Base-by-base conservation (phyloP, 2,797 vertebrate genomes). In the Columba guinea region DNA sequence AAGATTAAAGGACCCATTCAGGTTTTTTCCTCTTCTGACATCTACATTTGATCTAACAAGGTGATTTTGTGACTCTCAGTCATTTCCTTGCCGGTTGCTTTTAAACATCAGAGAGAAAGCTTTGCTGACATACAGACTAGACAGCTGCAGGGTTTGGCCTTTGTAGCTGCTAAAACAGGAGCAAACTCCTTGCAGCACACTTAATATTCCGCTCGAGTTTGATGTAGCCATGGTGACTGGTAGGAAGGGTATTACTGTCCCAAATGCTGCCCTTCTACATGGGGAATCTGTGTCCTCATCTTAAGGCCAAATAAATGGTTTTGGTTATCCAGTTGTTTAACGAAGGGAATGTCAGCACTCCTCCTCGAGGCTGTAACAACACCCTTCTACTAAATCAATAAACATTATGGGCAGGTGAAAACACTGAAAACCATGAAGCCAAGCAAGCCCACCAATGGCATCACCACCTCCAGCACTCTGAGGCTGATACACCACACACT, bases 121-220 rank as follows among this genome's bases (percentile, higher is more conserved):
- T 84, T 62, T 83, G 64, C 81, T 95, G 85, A 53, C 78, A 59
- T 20, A 74, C 79, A 59, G 58, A 46, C 75, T 5, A 63, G 69
- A 86, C 11, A 62, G 60, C 80, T 84, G 53, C 81, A 89, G 68
- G 5, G 55, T 95, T 75, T 70, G 77, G 77, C 53, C 69, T 76
- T 23, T 34, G 28, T 26, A 35, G 84, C 60, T 24, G 10, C 90
- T 60, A 37, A 55, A 94, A 67, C 62, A 78, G 62, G 60, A 93
- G 41, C 17, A 49, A 85, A 75, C 39, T 96, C 91, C 88, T 87
- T 77, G 79, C 46, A 94, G 68, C 53, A 32, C 68, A 59, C 88
- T 96, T 93, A 92, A 93, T 75, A 96, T 95, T 94, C 94, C 84
- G 58, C 88, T 95, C 86, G 44, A 93, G 94, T 63, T 90, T 92